These are phyloP conservation scores for Zoanthus gigantus DNA, from an alignment of 92 coral and sea anemone species.

Conservation along the genomic window DNA sequence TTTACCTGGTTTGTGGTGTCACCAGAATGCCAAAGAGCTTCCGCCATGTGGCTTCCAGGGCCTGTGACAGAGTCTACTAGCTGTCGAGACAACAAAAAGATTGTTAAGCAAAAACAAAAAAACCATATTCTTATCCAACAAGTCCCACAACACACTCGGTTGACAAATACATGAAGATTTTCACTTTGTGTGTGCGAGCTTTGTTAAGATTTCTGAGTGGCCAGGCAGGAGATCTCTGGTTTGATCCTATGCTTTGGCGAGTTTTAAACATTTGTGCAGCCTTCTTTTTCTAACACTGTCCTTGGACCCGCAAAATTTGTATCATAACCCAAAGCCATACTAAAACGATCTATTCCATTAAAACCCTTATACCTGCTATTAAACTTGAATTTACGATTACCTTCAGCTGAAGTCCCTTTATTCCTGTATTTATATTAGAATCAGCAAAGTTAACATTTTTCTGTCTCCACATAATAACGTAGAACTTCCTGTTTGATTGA, in stretches of 20 bases:
- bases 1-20: conserved; percentile 80
- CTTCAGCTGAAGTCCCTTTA: conserved; percentile 94
- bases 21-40: conserved; percentile 92
- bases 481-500: conserved; percentile 92
- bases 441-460: conserved; percentile 85
- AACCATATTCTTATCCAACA: not conserved
- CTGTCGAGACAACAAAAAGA: conserved; percentile 46
- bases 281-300: too few relatives aligned
- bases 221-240: too few relatives aligned
- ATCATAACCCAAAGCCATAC: not conserved
- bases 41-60: conserved; percentile 79
- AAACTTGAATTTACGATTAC: conserved; percentile 29
- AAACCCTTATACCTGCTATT: not conserved
- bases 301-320: too few relatives aligned
- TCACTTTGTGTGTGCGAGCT: too few relatives aligned
- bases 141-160: too few relatives aligned
- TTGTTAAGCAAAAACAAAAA: not conserved
- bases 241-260: too few relatives aligned
- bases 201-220: too few relatives aligned
- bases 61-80: conserved; percentile 81
- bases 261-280: too few relatives aligned
- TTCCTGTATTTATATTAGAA: conserved; percentile 75
- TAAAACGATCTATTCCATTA: not conserved
- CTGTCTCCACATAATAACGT: conserved; percentile 94
- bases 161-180: too few relatives aligned